Conservation (phyloP, 1,140 invertebrate species). For the Ceratina japonica region DNA sequence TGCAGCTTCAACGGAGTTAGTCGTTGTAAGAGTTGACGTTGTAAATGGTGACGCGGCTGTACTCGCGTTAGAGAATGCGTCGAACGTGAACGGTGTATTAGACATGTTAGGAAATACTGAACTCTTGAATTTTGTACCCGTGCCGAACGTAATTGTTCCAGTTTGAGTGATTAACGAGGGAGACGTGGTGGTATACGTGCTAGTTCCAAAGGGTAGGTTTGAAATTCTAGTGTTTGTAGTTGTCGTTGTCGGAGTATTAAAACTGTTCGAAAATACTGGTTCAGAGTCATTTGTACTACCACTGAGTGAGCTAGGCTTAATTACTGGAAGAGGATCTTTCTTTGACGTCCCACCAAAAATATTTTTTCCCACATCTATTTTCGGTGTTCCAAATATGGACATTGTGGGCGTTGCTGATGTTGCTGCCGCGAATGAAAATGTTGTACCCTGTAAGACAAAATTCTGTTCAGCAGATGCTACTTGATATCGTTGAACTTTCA, state of each 20-base stretch:
- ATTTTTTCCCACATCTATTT: constrained; percentile 17
- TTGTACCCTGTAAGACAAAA: background rate
- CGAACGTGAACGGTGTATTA: constrained; percentile 17
- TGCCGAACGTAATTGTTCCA: background rate
- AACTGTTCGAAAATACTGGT: constrained; percentile 14
- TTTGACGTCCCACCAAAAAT: constrained; percentile 42
- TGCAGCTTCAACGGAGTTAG: constrained; percentile 24
- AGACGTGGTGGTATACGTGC: background rate
- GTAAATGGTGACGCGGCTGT: constrained; percentile 11
- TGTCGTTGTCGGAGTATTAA: constrained; percentile 19
- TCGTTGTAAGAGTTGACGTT: constrained; percentile 12
- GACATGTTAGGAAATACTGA: constrained; percentile 23
- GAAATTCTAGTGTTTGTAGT: background rate
- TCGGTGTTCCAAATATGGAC: constrained; percentile 39
- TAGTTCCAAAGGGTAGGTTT: constrained; percentile 4
- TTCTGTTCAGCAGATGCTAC: background rate
- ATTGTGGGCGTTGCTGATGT: background rate
- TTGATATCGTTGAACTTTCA: background rate
- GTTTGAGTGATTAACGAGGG: background rate
- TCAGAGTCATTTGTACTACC: background rate
- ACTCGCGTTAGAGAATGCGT: constrained; percentile 24
- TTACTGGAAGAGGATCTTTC: background rate
- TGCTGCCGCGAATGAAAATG: constrained; percentile 18
- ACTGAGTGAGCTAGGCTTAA: constrained; percentile 25
- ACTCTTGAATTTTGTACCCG: constrained; percentile 19